A percentile compares a stretch with the other conserved stretches of the same genome.
Evolutionary conservation across 2,113 vertebrate genomes (phyloP).

Genomic region (Equus quagga): DNA sequence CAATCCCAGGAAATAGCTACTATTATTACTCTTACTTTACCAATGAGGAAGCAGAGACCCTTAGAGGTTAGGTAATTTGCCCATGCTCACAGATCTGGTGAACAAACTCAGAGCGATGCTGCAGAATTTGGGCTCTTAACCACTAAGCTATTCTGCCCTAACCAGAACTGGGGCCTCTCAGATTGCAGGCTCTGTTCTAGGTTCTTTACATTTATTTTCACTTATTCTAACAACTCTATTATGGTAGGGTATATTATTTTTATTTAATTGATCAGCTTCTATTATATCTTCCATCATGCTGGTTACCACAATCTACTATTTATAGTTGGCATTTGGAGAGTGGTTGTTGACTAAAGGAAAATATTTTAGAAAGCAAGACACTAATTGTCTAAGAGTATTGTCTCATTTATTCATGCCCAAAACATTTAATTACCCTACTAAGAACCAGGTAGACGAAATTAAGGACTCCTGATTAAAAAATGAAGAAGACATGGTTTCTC

Average conservation of each 20-base stretch:
- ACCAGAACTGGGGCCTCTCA: background rate
- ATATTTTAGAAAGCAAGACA: slow-evolving; percentile 23
- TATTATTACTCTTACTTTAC: background rate
- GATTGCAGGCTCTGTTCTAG: background rate
- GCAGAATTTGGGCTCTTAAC: background rate
- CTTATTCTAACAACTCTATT: slow-evolving; percentile 7
- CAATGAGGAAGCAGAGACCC: background rate
- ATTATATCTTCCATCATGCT: background rate
- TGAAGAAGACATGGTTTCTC: background rate
- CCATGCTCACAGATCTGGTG: background rate
- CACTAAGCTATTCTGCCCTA: background rate
- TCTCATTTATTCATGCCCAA: background rate
- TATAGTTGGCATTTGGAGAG: background rate
- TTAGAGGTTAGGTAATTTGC: background rate
- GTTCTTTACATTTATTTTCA: background rate
- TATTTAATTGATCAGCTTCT: background rate
- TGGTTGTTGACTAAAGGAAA: slow-evolving; percentile 20
- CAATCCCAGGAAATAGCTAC: background rate
- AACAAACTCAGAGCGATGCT: background rate
- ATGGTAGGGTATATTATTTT: background rate
- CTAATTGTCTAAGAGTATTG: slow-evolving; percentile 1
- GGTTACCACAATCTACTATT: background rate
- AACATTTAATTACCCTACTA: background rate
- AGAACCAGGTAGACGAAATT: background rate
- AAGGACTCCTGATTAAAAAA: background rate